Base-by-base conservation (phyloP, 2,888 invertebrate genomes). In the Mystacides longicornis region DNA sequence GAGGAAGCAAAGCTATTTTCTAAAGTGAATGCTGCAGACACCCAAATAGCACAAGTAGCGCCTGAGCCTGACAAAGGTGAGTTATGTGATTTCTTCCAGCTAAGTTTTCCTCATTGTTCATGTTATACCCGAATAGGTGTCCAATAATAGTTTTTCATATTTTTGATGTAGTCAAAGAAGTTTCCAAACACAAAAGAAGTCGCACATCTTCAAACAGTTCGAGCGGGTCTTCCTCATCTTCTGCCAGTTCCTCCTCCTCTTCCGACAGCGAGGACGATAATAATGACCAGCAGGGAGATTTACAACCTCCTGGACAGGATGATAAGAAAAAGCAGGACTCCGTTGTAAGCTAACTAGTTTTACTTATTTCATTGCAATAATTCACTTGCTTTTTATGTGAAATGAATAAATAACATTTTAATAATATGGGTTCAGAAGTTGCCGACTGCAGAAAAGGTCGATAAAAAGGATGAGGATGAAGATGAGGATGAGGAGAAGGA, bases 1-100 rank as follows among this genome's bases (percentile, higher is more conserved):
- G 78, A 78, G 64, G 78, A 80, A 65, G 78, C 79, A 2, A 78
- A 79, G 64, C 62, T 78, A 63, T 79, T 78, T 64, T 75, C 77
- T 43, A 71, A 71, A 9, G 73, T 69, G 64, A 77, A 77, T 64
- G 67, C 67, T 9, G 71, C 72, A 54, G 68, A 69, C 16, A 75
- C 74, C 54, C 65, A 68, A 3, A 70, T 71, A 52, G 65, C n/a
- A 22, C 48, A n/a, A 3, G 23, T 23, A 22, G 23, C 67, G 2
- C 63, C 65, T 0, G 69, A 67, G 50, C 51, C 56, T 31, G 73
- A 73, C 57, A 75, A 74, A 60, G 72, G 58, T 43, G 52, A 57
- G 2, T 47, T 46, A 7, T 3, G 1, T 27, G 5, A 27, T 27
- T 27, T 37, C 37, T 37, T n/a, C 14, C 37, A 37, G 3, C 16